Evolutionary conservation across 2,797 vertebrate genomes (phyloP), one percentile per base, ranked within the genome.

Genomic region (Tamandua tetradactyla): DNA sequence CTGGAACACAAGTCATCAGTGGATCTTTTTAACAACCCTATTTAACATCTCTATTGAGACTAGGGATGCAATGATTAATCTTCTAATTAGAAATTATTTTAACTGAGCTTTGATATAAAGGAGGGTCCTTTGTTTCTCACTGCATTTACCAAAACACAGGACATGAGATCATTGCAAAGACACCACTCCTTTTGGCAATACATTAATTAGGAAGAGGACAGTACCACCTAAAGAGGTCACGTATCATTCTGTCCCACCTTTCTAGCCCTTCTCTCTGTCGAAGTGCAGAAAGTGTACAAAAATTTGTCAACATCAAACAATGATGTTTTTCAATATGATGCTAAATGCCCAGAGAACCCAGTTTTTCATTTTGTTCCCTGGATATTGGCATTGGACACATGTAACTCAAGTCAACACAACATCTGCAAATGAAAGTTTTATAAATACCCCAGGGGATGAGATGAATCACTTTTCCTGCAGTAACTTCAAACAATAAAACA

Each of bases 361-460:
- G n/a, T 5, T 20, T 75, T 72, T 80, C 72, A 11, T 35, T 7
- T 86, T 88, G 92, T 55, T 47, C 68, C 74, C 22, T 82, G 35
- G 78, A 55, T 85, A 4, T 72, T 78, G 37, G 44, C 37, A 40
- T 59, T 78, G 68, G 62, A 88, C 64, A 85, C 52, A 27, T 17
- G 37, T 79, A 52, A 85, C 37, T 95, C 69, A 85, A 82, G 44
- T 69, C 82, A 88, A 74, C 40, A 64, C 49, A 87, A 75, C 44
- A 88, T 86, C 64, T 93, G 93, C 86, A 88, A 83, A 69, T 49
- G 82, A 90, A 87, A 49, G 22, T 59, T 83, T 32, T n/a, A 30
- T 17, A 82, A 82, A 74, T 68, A 44, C 74, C 32, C 72, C 5
- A 7, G 95, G 64, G 74, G 37, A 49, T 47, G 30, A 40, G 49